A percentile compares a stretch with the other conserved stretches of the same genome.
These are phyloP conservation scores for Phengaris arion DNA, from an alignment of 2,888 invertebrate species.

Conservation along the genomic window DNA sequence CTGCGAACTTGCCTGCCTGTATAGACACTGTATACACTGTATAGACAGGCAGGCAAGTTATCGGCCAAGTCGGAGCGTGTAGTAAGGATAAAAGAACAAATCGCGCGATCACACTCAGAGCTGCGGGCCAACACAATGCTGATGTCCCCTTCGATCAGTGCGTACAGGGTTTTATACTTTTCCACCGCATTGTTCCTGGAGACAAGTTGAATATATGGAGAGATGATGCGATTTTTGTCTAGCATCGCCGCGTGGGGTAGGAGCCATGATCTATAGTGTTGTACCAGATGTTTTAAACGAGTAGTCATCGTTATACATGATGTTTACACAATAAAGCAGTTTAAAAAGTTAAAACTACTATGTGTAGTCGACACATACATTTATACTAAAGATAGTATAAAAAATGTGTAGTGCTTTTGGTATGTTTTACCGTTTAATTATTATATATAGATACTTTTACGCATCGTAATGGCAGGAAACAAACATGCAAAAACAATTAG, in stretches of 20 bases:
- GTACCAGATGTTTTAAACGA: conserved; percentile 10
- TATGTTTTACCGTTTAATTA: no score
- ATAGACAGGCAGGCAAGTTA: background rate
- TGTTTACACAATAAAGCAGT: background rate
- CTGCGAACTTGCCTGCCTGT: no score
- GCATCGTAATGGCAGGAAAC: background rate
- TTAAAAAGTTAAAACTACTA: background rate
- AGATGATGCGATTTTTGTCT: conserved; percentile 73
- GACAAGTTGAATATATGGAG: conserved; percentile 70
- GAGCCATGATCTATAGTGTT: conserved; percentile 49
- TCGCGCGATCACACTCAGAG: conserved; percentile 56
- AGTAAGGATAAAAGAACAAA: conserved; percentile 61
- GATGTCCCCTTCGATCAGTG: conserved; percentile 61
- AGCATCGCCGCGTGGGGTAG: conserved; percentile 69
- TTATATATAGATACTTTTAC: background rate
- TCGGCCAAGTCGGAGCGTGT: background rate
- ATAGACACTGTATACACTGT: no score
- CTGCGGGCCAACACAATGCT: conserved; percentile 44
- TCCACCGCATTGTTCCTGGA: conserved; percentile 65
- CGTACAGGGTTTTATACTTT: conserved; percentile 70
- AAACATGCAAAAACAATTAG: background rate
- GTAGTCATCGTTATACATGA: background rate
- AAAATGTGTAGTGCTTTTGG: no score
- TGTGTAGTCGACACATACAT: no score
- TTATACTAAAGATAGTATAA: no score